Evolutionary conservation across 2,113 vertebrate genomes (phyloP).

Genomic region (Pachyramphus minor): DNA sequence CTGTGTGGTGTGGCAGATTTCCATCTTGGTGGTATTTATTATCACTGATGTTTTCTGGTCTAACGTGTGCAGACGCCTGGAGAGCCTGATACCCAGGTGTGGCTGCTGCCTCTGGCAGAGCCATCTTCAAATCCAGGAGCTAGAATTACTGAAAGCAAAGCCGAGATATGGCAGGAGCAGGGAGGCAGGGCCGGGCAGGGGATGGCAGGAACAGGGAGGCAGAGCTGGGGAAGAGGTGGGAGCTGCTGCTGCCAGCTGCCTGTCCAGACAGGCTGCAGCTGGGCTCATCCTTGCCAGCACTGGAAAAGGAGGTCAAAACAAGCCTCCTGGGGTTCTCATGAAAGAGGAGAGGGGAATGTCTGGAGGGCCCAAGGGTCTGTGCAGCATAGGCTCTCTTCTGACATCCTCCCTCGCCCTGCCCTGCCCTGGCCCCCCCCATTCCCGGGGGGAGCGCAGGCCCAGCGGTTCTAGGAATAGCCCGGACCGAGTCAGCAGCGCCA

Average conservation of each 20-base stretch:
- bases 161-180: background rate
- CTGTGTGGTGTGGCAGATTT: background rate
- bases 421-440: background rate
- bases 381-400: rapidly evolving
- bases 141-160: background rate
- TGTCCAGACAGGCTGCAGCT: background rate
- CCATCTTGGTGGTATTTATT: background rate
- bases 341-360: background rate
- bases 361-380: background rate
- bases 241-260: background rate
- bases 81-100: background rate
- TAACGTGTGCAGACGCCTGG: rapidly evolving
- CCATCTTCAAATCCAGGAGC: background rate
- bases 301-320: background rate
- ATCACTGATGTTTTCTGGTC: background rate
- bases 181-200: background rate
- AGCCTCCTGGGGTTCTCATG: background rate
- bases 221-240: background rate
- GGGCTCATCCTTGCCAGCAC: background rate
- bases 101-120: background rate
- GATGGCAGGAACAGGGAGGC: background rate
- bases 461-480: constrained; percentile 50
- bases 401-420: background rate
- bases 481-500: constrained; percentile 34
- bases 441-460: background rate